A percentile compares a stretch with the other conserved stretches of the same genome.
phyloP scores from a whole-genome alignment of 2,888 invertebrate species.

The Pollenia amentaria region DNA sequence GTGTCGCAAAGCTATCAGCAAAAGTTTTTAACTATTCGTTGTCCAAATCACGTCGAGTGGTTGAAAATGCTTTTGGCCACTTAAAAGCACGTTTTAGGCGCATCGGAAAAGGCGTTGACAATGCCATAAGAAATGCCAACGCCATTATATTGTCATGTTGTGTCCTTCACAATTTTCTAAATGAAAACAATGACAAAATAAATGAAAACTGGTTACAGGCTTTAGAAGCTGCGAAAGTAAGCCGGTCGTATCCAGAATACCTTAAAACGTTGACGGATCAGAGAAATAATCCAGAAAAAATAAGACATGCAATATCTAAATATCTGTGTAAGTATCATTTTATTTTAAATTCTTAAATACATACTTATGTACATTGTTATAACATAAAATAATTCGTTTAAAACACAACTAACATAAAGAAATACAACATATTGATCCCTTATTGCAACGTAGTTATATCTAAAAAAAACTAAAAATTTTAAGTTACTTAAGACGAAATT shows the following conservation, averaged over 20 bases:
- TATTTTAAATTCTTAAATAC: background rate
- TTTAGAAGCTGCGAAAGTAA: background rate
- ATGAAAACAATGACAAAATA: too few species aligned
- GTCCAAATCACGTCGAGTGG: slow-evolving; percentile 37
- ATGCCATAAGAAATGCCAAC: slow-evolving; percentile 29
- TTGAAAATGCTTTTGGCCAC: slow-evolving; percentile 53
- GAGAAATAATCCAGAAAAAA: slow-evolving; percentile 5
- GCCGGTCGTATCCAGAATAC: background rate
- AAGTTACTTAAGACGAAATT: too few species aligned
- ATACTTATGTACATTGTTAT: background rate
- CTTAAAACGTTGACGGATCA: background rate
- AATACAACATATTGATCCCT: too few species aligned
- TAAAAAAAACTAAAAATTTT: too few species aligned
- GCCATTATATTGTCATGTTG: slow-evolving; percentile 1
- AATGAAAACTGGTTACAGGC: background rate
- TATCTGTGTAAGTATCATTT: slow-evolving; percentile 21
- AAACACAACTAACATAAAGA: too few species aligned
- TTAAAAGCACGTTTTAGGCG: slow-evolving; percentile 41
- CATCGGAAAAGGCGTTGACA: slow-evolving; percentile 54
- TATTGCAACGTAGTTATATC: too few species aligned
- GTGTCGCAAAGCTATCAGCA: slow-evolving; percentile 7
- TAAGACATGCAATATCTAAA: slow-evolving; percentile 2
- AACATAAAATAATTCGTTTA: too few species aligned
- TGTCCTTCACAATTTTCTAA: too few species aligned
- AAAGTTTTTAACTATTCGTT: slow-evolving; percentile 33